Base-by-base conservation (phyloP, 2,113 vertebrate species). In the Muntiacus muntjak region DNA sequence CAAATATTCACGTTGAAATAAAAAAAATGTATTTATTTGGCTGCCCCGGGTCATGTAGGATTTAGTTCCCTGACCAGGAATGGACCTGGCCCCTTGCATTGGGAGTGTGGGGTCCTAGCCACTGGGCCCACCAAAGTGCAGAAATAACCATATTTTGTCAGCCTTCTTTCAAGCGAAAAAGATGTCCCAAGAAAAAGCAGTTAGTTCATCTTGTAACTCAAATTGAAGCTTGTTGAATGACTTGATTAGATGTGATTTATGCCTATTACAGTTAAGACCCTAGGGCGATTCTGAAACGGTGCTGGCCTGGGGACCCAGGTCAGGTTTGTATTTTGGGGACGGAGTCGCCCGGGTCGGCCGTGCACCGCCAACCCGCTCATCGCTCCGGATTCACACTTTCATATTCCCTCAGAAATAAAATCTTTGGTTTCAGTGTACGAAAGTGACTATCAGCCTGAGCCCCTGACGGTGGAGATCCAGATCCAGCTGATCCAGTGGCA, bases 401-500 rank as follows among this genome's bases (percentile, higher is more conserved):
- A 50, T 54, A 26, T 92, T 91, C 89, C 86, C 58, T 3, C 93
- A 99, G 99, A 98, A 7, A 99, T 98, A 1, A 98, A 97, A 52
- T 16, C 81, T 89, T 95, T 96, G 36, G 43, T 0, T 3, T 81
- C n/a, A 3, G 28, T 2, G 92, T 84, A 13, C 0, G 91, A 96
- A 5, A 55, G 55, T 10, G 60, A 54, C 14, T 60, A 76, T 74
- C 98, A 54, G 33, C 96, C 81, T 0, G 97, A 98, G 74, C 98
- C 99, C 0, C 95, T 99, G 91, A 99, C 98, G 0, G 98, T 99
- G 96, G 99, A 99, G 21, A 96, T 99, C 62, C 99, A 98, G 28
- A 67, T 99, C 91, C 98, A 99, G 95, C 97, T 99, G 71, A 89
- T 96, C 45, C 99, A 99, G 87, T 99, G 98, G 99, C 97, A 92